Conservation (phyloP, 2,888 invertebrate genomes). For the Nomada ferruginata region DNA sequence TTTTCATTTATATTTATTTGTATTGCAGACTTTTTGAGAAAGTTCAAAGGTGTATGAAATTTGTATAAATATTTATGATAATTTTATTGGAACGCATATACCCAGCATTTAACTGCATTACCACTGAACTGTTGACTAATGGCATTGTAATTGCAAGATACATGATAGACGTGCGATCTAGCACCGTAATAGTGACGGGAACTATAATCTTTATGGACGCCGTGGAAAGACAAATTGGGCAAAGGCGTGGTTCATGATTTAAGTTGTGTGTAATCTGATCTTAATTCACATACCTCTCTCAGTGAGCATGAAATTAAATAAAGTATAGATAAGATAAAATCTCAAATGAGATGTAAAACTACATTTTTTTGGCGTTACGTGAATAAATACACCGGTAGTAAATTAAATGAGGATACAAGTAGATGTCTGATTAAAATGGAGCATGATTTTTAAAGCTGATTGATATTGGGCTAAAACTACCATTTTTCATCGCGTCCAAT, state of each 20-base stretch:
- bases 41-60: neutral
- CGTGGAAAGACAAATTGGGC: constrained; percentile 47
- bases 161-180: constrained; percentile 20
- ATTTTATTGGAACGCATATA: neutral
- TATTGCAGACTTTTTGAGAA: neutral
- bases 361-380: neutral
- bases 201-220: constrained; percentile 14
- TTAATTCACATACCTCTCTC: constrained; percentile 14
- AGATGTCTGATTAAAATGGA: no score
- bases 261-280: constrained; percentile 38
- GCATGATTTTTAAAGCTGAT: no score
- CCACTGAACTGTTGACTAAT: constrained; percentile 14
- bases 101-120: neutral
- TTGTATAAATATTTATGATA: neutral
- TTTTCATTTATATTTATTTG: no score
- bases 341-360: neutral
- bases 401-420: no score
- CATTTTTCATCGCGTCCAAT: neutral
- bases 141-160: constrained; percentile 19
- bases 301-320: constrained; percentile 19
- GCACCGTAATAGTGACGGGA: constrained; percentile 7
- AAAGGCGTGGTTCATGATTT: constrained; percentile 40
- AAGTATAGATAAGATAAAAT: constrained; percentile 19
- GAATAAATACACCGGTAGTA: no score
- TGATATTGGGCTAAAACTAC: no score